These are phyloP conservation scores for Archips crataeganus DNA, from an alignment of 2,888 invertebrate species.

Conservation along the genomic window DNA sequence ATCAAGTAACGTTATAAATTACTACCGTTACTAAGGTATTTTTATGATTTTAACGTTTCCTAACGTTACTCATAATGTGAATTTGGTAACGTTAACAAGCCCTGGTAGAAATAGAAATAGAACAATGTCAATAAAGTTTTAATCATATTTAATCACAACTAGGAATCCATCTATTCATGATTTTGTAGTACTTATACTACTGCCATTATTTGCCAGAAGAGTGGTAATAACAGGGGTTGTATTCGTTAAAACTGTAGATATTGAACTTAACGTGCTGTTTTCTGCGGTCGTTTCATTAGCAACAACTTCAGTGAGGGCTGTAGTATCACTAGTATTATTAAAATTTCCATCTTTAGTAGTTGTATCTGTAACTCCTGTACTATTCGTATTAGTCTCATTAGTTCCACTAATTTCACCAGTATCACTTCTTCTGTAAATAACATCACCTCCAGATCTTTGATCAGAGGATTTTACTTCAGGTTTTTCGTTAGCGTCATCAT, in stretches of 20 bases:
- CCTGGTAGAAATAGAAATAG: not conserved
- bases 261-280: not conserved
- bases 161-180: not conserved
- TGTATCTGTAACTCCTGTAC: not conserved
- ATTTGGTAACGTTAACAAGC: no score
- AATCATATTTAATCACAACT: not conserved
- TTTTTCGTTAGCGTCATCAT: not conserved
- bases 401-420: not conserved
- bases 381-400: not conserved
- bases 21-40: no score
- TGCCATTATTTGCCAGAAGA: not conserved
- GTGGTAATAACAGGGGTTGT: not conserved
- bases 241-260: not conserved
- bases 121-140: not conserved
- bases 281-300: not conserved
- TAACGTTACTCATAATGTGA: no score
- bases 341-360: not conserved
- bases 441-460: not conserved
- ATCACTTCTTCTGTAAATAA: not conserved
- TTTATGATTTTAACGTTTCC: no score
- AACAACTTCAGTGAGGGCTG: no score
- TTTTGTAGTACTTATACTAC: not conserved
- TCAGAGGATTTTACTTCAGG: not conserved
- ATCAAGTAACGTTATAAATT: no score
- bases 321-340: not conserved